These are phyloP conservation scores for Oikopleura dioica DNA, from an alignment of 23 tunicate species.

Conservation along the genomic window DNA sequence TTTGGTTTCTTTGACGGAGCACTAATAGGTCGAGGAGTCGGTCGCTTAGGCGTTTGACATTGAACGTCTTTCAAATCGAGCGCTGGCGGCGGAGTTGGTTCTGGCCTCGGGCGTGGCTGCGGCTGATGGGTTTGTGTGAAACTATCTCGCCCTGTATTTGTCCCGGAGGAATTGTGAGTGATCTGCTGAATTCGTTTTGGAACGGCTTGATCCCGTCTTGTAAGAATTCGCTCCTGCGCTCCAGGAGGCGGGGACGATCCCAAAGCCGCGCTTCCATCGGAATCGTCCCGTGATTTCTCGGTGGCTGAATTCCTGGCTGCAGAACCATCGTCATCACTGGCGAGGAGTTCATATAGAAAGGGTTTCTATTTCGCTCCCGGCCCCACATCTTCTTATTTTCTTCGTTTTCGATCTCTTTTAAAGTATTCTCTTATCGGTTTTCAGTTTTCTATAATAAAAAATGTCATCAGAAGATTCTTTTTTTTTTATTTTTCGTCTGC, in stretches of 20 bases:
- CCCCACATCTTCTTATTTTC: too few species aligned
- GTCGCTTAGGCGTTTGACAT: too few species aligned
- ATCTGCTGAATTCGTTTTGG: background rate
- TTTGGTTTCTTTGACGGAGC: background rate
- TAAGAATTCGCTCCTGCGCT: background rate
- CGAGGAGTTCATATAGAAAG: slow-evolving; percentile 71
- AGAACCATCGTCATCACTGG: slow-evolving; percentile 97
- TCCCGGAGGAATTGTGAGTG: too few species aligned
- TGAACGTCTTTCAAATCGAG: slow-evolving; percentile 12
- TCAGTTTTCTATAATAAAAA: too few species aligned
- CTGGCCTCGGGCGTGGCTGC: background rate
- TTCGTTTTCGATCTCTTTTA: too few species aligned
- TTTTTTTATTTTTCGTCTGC: too few species aligned
- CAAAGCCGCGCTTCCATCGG: slow-evolving; percentile 12
- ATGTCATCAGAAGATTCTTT: too few species aligned
- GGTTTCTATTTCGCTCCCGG: too few species aligned
- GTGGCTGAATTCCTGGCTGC: slow-evolving; percentile 59
- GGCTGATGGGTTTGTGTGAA: too few species aligned
- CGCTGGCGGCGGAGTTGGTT: background rate
- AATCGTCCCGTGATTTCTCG: slow-evolving; percentile 23
- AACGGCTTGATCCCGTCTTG: background rate
- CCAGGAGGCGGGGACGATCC: slow-evolving; percentile 10
- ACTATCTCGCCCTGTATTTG: too few species aligned
- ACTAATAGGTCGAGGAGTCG: too few species aligned
- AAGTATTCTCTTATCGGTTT: too few species aligned